Conservation (phyloP, 53 echinoderm and acorn worm genomes). For the Holothuria leucospilota region DNA sequence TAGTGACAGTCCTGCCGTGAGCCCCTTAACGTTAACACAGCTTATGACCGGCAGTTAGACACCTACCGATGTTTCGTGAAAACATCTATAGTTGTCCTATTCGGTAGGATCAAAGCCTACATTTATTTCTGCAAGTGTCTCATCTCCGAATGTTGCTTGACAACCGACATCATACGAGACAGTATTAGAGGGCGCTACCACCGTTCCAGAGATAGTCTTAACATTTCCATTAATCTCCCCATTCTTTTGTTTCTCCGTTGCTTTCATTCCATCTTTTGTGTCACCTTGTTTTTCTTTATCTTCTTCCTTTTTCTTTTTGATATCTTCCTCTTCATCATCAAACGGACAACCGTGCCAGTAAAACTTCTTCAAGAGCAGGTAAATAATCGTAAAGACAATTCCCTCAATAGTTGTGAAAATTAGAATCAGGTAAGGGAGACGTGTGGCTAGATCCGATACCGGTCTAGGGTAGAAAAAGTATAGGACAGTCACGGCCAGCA, state of each 20-base stretch:
- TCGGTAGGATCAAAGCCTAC: neutral
- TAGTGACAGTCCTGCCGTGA: no score
- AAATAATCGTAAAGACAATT: conserved; percentile 39
- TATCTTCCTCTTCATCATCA: conserved; percentile 68
- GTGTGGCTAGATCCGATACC: conserved; percentile 61
- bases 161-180: neutral
- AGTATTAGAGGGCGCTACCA: neutral
- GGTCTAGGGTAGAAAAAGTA: conserved; percentile 65
- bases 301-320: conserved; percentile 70
- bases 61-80: no score
- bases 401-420: conserved; percentile 69
- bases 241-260: conserved; percentile 51
- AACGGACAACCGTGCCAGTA: conserved; percentile 67
- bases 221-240: conserved; percentile 7
- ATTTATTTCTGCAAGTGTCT: conserved; percentile 13
- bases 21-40: no score
- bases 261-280: conserved; percentile 63
- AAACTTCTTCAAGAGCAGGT: conserved; percentile 55
- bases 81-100: neutral
- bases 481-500: conserved; percentile 61
- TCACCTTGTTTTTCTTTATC: conserved; percentile 74
- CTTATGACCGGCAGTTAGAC: no score
- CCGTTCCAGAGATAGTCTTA: neutral
- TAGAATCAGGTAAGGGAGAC: conserved; percentile 66
- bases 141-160: conserved; percentile 28